phyloP scores from a whole-genome alignment of 2,888 invertebrate species.

The Poecilus cupreus region DNA sequence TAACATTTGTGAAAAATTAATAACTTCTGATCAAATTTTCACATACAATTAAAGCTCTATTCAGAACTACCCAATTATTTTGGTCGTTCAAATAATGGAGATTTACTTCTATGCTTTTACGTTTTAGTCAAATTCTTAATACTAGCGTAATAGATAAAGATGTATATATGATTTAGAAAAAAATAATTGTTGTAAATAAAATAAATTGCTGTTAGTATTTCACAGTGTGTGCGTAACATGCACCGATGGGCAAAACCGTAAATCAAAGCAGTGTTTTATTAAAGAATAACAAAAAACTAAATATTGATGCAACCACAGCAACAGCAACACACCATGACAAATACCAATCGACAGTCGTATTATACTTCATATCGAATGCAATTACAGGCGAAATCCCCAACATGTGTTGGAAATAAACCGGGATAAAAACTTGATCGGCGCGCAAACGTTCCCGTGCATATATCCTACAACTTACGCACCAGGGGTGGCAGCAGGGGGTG shows the following conservation, averaged over 20 bases:
- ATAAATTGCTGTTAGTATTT: no score
- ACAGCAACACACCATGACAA: constrained; percentile 26
- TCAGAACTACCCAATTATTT: no score
- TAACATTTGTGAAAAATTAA: no score
- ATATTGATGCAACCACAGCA: constrained; percentile 27
- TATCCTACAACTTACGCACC: constrained; percentile 32
- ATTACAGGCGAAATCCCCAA: constrained; percentile 52
- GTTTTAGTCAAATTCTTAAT: no score
- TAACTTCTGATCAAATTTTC: no score
- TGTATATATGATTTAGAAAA: no score
- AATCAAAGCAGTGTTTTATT: constrained; percentile 17
- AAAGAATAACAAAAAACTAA: constrained; percentile 22
- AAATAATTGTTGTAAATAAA: no score
- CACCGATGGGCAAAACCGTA: neutral
- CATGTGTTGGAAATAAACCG: constrained; percentile 52
- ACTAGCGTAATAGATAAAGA: no score
- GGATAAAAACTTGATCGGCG: constrained; percentile 52
- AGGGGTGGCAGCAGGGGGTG: neutral
- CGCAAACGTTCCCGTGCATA: constrained; percentile 50
- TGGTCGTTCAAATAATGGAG: no score
- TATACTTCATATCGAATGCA: constrained; percentile 44
- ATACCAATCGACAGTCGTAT: constrained; percentile 9
- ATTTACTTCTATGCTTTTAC: no score
- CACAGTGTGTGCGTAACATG: no score
- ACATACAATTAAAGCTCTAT: no score